Conservation (phyloP, 2,113 vertebrate genomes). For the Pithys albifrons region DNA sequence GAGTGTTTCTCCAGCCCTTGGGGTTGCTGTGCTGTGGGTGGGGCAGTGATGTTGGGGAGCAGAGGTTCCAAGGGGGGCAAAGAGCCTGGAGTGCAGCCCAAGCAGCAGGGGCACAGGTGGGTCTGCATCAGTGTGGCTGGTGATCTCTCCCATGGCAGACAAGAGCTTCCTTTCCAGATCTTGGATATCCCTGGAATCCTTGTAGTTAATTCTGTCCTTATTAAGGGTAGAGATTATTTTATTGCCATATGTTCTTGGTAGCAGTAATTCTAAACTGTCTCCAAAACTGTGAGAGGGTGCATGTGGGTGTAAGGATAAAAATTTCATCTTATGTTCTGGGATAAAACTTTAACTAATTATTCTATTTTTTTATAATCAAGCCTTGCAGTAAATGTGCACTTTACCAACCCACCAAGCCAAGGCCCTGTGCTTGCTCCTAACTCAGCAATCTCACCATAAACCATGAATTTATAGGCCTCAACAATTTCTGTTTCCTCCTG, state of each 20-base stretch:
- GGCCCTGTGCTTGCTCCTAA: background rate
- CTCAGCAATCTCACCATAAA: conserved; percentile 68
- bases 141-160: accelerated
- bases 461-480: conserved; percentile 68
- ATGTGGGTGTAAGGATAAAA: background rate
- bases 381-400: background rate
- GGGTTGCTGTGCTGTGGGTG: background rate
- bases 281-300: background rate
- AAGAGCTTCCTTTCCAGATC: background rate
- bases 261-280: background rate
- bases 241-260: background rate
- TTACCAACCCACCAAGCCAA: background rate
- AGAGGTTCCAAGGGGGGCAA: background rate
- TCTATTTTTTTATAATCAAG: background rate
- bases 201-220: background rate
- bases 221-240: background rate
- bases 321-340: background rate
- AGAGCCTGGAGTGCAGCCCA: accelerated
- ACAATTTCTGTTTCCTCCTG: conserved; percentile 47
- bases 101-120: background rate
- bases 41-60: background rate
- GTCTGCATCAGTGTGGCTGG: background rate
- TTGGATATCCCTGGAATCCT: background rate
- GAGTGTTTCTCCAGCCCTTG: background rate
- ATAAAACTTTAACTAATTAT: background rate